Percentiles rank a stretch among this genome's conserved stretches.
phyloP scores from a whole-genome alignment of 2,113 vertebrate species.

The Siphamia tubifer region DNA sequence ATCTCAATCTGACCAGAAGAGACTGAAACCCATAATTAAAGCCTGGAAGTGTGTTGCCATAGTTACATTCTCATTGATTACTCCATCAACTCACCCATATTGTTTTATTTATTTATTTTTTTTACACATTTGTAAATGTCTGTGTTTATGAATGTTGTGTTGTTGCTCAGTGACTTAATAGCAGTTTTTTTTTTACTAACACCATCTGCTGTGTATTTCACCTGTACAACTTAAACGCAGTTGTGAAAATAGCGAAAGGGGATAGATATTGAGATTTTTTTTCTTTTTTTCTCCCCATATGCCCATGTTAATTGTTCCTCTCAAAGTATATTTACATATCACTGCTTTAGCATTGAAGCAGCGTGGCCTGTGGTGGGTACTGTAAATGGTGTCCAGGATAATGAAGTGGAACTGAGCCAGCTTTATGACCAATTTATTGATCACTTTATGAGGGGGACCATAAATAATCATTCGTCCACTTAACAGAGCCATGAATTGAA shows the following conservation, averaged over 20 bases:
- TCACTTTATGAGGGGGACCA: slow-evolving; percentile 31
- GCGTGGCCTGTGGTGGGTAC: not conserved
- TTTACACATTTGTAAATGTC: slow-evolving; percentile 33
- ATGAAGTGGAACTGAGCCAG: slow-evolving; percentile 45
- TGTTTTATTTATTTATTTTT: slow-evolving; percentile 38
- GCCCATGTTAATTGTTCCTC: slow-evolving; percentile 3
- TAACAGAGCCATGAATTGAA: slow-evolving; percentile 31
- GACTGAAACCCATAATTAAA: slow-evolving; percentile 51
- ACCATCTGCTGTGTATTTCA: slow-evolving; percentile 32
- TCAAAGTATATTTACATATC: not conserved
- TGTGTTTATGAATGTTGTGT: slow-evolving; percentile 22
- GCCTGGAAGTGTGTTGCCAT: slow-evolving; percentile 41
- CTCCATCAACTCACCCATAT: slow-evolving; percentile 28
- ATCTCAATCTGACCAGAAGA: slow-evolving; percentile 23
- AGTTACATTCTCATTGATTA: slow-evolving; percentile 56
- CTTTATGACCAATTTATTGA: slow-evolving; percentile 42
- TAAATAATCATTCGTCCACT: slow-evolving; percentile 40
- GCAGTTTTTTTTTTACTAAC: slow-evolving; percentile 12
- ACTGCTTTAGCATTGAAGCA: not conserved
- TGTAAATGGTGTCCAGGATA: slow-evolving; percentile 29
- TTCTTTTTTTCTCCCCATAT: slow-evolving; percentile 11
- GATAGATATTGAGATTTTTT: not conserved
- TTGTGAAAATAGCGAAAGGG: slow-evolving; percentile 6
- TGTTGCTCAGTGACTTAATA: not conserved
- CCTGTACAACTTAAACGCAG: not conserved